Conservation (phyloP, 2,113 vertebrate genomes). For the Colistium nudipinnis region DNA sequence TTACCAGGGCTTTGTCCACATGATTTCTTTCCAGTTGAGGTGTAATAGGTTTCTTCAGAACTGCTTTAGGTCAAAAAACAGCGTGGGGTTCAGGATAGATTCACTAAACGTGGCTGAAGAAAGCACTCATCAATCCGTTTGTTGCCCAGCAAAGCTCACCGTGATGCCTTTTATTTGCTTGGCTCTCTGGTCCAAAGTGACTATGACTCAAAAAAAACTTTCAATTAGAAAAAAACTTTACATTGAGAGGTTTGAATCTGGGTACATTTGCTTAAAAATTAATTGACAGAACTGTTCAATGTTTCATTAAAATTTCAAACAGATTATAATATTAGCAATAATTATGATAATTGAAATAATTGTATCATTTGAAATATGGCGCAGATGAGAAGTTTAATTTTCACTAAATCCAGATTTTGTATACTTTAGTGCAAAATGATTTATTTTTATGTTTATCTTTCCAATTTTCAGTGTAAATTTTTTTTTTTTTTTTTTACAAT, state of each 20-base stretch:
- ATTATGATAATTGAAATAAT: too few species aligned
- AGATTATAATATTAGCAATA: too few species aligned
- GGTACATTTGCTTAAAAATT: not conserved
- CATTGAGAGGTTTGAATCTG: not conserved
- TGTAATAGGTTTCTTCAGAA: not conserved
- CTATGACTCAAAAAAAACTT: too few species aligned
- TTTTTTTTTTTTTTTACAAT: too few species aligned
- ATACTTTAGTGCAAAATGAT: too few species aligned
- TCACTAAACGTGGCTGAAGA: not conserved
- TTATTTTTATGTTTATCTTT: not conserved
- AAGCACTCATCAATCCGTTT: not conserved
- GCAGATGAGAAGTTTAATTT: too few species aligned
- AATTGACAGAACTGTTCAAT: too few species aligned
- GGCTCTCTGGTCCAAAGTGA: too few species aligned
- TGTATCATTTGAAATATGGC: too few species aligned
- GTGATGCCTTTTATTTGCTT: too few species aligned
- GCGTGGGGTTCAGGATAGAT: not conserved
- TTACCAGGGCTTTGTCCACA: not conserved
- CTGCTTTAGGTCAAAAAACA: constrained; percentile 4
- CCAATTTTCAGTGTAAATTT: not conserved
- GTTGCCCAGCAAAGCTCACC: not conserved
- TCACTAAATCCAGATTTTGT: not conserved
- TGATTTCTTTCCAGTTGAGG: not conserved
- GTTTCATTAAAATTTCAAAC: too few species aligned
- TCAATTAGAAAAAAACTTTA: not conserved